Evolutionary conservation across 2,113 vertebrate species (phyloP).

Genomic region (Muntiacus muntjak): DNA sequence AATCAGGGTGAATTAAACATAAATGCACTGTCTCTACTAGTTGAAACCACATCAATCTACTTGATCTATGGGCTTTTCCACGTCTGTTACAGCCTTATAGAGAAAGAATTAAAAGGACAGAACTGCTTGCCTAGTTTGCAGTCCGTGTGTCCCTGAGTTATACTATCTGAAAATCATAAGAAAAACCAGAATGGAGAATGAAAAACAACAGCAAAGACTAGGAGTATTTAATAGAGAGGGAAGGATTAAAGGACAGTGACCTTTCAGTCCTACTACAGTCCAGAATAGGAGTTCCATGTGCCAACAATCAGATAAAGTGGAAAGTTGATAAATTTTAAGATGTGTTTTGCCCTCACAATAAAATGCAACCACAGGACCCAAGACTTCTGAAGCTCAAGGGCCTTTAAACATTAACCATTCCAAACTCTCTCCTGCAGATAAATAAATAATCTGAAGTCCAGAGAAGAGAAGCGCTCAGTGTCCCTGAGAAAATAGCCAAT

Average conservation of each 20-base stretch:
- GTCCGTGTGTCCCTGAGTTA: not conserved
- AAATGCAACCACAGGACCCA: not conserved
- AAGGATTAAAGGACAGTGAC: not conserved
- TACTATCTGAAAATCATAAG: not conserved
- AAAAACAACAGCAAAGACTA: not conserved
- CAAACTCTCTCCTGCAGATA: not conserved
- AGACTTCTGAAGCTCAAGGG: not conserved
- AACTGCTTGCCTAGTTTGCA: not conserved
- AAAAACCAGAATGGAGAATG: not conserved
- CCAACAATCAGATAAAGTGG: not conserved
- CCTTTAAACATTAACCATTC: slow-evolving; percentile 24
- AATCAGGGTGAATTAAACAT: not conserved
- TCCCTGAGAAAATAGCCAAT: not conserved
- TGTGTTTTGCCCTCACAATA: not conserved
- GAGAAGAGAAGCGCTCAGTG: not conserved
- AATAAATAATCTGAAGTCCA: slow-evolving; percentile 5
- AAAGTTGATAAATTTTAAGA: not conserved
- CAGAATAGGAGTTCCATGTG: not conserved
- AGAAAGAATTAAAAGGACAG: not conserved
- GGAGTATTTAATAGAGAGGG: not conserved
- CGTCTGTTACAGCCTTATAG: not conserved
- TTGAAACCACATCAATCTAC: not conserved
- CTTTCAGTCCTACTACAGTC: not conserved
- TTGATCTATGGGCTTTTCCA: not conserved
- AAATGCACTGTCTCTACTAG: not conserved